These are phyloP conservation scores for Embiotoca jacksoni DNA, from an alignment of 2,113 vertebrate genomes.

Conservation along the genomic window DNA sequence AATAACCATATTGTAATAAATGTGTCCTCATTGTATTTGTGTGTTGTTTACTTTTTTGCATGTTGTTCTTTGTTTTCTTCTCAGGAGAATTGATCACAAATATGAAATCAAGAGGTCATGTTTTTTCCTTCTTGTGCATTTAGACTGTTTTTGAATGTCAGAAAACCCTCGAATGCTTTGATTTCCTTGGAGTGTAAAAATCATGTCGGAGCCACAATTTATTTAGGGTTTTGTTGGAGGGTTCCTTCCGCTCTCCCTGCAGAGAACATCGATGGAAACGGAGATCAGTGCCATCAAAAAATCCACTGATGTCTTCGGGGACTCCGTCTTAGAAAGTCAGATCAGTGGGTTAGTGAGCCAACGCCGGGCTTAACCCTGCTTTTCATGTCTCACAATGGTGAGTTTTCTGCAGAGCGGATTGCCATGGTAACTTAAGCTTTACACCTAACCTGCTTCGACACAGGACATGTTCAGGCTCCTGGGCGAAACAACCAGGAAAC, in stretches of 20 bases:
- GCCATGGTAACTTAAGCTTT: constrained; percentile 8
- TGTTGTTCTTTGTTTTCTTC: background rate
- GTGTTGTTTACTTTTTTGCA: constrained; percentile 4
- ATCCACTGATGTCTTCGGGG: constrained; percentile 5
- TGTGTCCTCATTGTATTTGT: no score
- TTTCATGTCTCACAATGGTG: background rate
- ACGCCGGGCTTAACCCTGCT: background rate
- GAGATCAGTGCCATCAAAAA: constrained; percentile 4
- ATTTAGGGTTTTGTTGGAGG: no score
- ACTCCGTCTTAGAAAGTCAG: background rate
- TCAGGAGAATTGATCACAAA: background rate
- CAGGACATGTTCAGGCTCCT: background rate
- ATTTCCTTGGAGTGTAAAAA: background rate
- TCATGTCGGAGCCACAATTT: background rate
- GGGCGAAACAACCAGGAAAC: no score
- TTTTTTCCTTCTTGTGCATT: background rate
- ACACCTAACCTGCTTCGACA: background rate
- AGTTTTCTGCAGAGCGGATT: constrained; percentile 7
- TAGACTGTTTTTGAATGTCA: background rate
- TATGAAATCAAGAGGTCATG: constrained; percentile 9
- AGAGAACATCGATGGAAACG: background rate
- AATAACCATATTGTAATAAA: no score
- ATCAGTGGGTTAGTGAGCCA: constrained; percentile 1
- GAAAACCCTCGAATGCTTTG: background rate
- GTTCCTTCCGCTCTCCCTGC: background rate